A percentile compares a stretch with the other conserved stretches of the same genome.
phyloP scores from a whole-genome alignment of 2,797 vertebrate species.

The Ficedula albicollis region DNA sequence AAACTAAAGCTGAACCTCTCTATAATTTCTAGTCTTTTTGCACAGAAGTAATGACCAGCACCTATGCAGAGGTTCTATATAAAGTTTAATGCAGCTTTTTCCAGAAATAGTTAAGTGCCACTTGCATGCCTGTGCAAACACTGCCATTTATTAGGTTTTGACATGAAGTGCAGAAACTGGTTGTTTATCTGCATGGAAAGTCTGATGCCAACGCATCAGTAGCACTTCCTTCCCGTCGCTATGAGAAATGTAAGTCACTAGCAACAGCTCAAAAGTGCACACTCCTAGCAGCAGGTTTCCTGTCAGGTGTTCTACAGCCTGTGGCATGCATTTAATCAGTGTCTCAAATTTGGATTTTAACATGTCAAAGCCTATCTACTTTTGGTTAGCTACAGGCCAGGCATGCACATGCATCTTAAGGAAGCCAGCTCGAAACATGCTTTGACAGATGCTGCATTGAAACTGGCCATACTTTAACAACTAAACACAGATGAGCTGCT shows the following conservation, averaged over 20 bases:
- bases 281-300: neutral
- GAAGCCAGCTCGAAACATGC: slow-evolving; percentile 20
- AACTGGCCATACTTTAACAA: slow-evolving; percentile 16
- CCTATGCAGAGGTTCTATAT: neutral
- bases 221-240: neutral
- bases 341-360: slow-evolving; percentile 30
- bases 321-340: neutral
- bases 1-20: slow-evolving; percentile 42
- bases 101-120: neutral
- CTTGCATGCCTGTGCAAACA: neutral
- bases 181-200: neutral
- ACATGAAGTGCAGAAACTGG: neutral
- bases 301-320: neutral
- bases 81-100: neutral
- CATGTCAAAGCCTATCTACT: slow-evolving; percentile 26
- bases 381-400: neutral
- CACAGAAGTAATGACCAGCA: slow-evolving; percentile 31
- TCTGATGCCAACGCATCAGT: neutral
- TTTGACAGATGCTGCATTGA: slow-evolving; percentile 34
- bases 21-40: slow-evolving; percentile 23
- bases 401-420: neutral
- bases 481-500: slow-evolving; percentile 17
- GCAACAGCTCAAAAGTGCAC: neutral
- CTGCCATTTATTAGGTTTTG: neutral
- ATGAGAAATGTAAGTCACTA: neutral